Evolutionary conservation across 64 coral and sea anemone species (phyloP).

Genomic region (Dendrophyllia cribrosa): DNA sequence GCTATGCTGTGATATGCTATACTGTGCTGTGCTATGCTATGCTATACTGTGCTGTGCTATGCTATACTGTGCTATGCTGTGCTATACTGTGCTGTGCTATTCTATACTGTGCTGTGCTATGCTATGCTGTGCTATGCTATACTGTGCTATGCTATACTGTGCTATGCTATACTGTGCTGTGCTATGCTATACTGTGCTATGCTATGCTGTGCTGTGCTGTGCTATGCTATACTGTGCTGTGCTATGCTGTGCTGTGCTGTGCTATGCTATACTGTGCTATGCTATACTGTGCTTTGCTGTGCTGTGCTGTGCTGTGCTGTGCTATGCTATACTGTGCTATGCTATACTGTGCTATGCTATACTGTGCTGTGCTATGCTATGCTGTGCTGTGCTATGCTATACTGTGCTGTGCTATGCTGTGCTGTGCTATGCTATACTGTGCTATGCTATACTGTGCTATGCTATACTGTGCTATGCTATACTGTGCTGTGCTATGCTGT

Average conservation of each 20-base stretch:
- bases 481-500: neutral
- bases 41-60: neutral
- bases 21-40: slow-evolving; percentile 7
- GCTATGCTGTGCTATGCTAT: neutral
- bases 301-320: slow-evolving; percentile 25
- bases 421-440: neutral
- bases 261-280: neutral
- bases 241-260: slow-evolving; percentile 19
- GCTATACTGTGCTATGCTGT: neutral
- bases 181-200: neutral
- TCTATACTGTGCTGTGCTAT: too few species aligned
- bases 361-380: neutral
- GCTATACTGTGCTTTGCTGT: neutral
- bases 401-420: slow-evolving; percentile 7
- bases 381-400: neutral
- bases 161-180: neutral
- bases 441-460: neutral
- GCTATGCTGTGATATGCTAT: neutral
- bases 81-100: too few species aligned
- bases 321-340: too few species aligned
- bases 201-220: slow-evolving; percentile 5
- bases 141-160: neutral
- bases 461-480: too few species aligned
- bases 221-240: slow-evolving; percentile 23
- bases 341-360: neutral